A percentile compares a stretch with the other conserved stretches of the same genome.
Evolutionary conservation across 2,113 vertebrate species (phyloP).

Genomic region (Pollimyrus isidori): DNA sequence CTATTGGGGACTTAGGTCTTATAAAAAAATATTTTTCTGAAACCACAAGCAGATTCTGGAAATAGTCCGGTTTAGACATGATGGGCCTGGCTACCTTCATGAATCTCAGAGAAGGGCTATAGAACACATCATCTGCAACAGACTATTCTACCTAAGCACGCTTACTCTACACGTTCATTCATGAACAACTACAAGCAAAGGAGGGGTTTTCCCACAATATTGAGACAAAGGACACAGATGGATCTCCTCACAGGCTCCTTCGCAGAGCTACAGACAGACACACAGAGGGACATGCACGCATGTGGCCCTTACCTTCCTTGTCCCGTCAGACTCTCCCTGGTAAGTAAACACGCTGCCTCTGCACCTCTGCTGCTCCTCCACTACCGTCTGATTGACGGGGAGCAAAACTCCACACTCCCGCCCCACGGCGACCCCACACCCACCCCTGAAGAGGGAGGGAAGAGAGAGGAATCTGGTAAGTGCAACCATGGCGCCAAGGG

Average conservation of each 20-base stretch:
- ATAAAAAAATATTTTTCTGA: not conserved
- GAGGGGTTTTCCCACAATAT: not conserved
- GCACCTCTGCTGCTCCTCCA: conserved; percentile 16
- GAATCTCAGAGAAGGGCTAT: not conserved
- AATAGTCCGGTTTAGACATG: not conserved
- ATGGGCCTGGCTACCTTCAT: not conserved
- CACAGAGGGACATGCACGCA: conserved; percentile 5
- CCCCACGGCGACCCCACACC: conserved; percentile 42
- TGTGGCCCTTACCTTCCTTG: conserved; percentile 45
- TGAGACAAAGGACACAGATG: not conserved
- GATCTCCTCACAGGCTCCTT: not conserved
- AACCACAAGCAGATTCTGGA: not conserved
- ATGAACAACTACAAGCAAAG: not conserved
- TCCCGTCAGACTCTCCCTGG: not conserved
- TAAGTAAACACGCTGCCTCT: not conserved
- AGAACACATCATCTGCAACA: not conserved
- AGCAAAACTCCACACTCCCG: conserved; percentile 18
- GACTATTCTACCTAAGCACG: not conserved
- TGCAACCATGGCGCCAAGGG: not conserved
- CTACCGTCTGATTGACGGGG: conserved; percentile 41
- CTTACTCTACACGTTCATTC: not conserved
- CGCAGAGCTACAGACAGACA: not conserved
- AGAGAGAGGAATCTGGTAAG: conserved; percentile 5
- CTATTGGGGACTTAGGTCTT: not conserved
- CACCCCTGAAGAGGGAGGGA: conserved; percentile 28